These are phyloP conservation scores for Gadus macrocephalus DNA, from an alignment of 2,113 vertebrate species.

Conservation along the genomic window DNA sequence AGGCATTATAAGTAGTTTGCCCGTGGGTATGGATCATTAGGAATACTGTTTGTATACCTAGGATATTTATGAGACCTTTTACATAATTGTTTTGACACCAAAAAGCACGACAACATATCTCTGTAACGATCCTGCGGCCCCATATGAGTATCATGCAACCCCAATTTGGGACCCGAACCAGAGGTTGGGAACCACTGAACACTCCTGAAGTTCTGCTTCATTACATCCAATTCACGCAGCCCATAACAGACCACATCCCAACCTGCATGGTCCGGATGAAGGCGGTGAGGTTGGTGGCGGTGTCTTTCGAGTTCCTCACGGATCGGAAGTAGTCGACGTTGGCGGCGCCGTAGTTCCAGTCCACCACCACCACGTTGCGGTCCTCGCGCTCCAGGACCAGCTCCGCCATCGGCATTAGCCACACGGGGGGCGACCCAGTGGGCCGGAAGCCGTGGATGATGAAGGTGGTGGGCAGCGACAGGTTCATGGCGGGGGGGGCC, in stretches of 20 bases:
- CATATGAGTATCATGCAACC: too few relatives aligned
- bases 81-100: too few relatives aligned
- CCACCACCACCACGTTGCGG: conserved; percentile 83
- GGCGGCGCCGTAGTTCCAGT: conserved; percentile 92
- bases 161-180: too few relatives aligned
- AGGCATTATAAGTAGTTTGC: too few relatives aligned
- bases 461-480: conserved; percentile 75
- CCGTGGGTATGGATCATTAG: too few relatives aligned
- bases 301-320: conserved; percentile 74
- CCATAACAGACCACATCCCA: conserved; percentile 36
- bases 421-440: conserved; percentile 77
- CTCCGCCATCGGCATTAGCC: conserved; percentile 64
- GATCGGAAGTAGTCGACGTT: conserved; percentile 78
- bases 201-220: neutral
- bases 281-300: conserved; percentile 72
- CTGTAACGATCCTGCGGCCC: too few relatives aligned
- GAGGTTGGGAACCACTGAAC: too few relatives aligned
- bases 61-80: too few relatives aligned
- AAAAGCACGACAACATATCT: too few relatives aligned
- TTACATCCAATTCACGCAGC: neutral
- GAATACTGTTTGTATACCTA: too few relatives aligned
- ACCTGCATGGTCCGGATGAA: conserved; percentile 81
- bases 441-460: conserved; percentile 89
- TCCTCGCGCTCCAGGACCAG: conserved; percentile 70
- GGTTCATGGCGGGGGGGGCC: conserved; percentile 62